phyloP scores from a whole-genome alignment of 2,888 invertebrate genomes.

The Papilio gigon region DNA sequence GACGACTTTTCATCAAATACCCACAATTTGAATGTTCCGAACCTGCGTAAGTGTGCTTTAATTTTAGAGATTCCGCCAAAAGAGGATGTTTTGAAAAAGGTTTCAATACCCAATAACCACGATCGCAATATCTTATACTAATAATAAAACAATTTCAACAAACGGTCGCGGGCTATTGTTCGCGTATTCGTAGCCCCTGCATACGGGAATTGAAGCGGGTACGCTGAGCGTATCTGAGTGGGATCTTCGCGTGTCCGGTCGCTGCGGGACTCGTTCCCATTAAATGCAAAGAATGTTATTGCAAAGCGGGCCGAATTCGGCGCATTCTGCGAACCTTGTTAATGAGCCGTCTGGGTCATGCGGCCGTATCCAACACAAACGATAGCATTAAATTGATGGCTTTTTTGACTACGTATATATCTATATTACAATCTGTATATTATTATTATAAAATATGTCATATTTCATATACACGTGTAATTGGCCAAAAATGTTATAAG shows the following conservation, averaged over 20 bases:
- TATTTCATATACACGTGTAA: too few relatives aligned
- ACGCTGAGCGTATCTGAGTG: slow-evolving; percentile 26
- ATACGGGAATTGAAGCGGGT: slow-evolving; percentile 29
- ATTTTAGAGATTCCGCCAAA: too few relatives aligned
- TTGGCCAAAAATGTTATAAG: too few relatives aligned
- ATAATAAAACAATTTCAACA: background rate
- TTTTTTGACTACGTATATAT: slow-evolving; percentile 9
- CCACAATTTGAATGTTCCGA: too few relatives aligned
- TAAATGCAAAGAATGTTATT: slow-evolving; percentile 53
- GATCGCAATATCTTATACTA: background rate
- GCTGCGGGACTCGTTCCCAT: slow-evolving; percentile 33
- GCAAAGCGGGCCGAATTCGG: slow-evolving; percentile 61
- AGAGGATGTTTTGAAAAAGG: too few relatives aligned
- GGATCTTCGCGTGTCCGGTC: slow-evolving; percentile 37
- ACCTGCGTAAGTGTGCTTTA: too few relatives aligned
- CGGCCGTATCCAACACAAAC: slow-evolving; percentile 56
- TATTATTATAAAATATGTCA: background rate
- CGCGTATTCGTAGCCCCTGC: slow-evolving; percentile 21
- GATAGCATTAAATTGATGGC: slow-evolving; percentile 42
- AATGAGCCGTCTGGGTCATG: slow-evolving; percentile 61
- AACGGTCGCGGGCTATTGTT: slow-evolving; percentile 7
- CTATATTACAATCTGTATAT: background rate
- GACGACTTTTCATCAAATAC: too few relatives aligned
- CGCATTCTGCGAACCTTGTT: slow-evolving; percentile 55
- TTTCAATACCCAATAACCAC: background rate